A percentile compares a stretch with the other conserved stretches of the same genome.
These are phyloP conservation scores for Australoheros scitulus DNA, from an alignment of 2,113 vertebrate species.

Conservation along the genomic window DNA sequence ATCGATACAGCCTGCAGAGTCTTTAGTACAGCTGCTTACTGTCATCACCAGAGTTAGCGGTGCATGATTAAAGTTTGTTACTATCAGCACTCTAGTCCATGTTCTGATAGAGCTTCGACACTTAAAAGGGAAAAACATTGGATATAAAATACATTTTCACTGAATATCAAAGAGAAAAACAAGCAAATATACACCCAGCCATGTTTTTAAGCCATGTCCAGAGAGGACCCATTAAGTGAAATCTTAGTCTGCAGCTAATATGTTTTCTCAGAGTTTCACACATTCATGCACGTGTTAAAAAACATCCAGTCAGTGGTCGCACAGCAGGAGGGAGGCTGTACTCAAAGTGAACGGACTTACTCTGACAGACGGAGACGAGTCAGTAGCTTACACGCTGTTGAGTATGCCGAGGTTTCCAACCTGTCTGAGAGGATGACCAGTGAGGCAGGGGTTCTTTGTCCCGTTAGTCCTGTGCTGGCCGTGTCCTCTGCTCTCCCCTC, in stretches of 20 bases:
- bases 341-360: constrained; percentile 46
- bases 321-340: neutral
- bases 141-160: neutral
- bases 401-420: neutral
- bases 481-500: constrained; percentile 26
- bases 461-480: constrained; percentile 22
- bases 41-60: neutral
- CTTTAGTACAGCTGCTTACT: neutral
- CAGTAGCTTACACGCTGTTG: neutral
- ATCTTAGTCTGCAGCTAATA: neutral
- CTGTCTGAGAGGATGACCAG: constrained; percentile 18
- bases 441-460: constrained; percentile 35
- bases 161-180: neutral
- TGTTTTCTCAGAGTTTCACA: neutral
- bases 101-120: neutral
- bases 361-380: neutral
- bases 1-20: neutral
- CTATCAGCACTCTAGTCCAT: neutral
- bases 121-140: neutral
- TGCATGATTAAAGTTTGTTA: neutral
- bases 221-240: neutral
- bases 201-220: neutral
- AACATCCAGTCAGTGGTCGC: neutral
- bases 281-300: constrained; percentile 8
- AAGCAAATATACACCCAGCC: neutral